A percentile compares a stretch with the other conserved stretches of the same genome.
Conservation (phyloP, 1,140 invertebrate species). For the Lithobius niger region DNA sequence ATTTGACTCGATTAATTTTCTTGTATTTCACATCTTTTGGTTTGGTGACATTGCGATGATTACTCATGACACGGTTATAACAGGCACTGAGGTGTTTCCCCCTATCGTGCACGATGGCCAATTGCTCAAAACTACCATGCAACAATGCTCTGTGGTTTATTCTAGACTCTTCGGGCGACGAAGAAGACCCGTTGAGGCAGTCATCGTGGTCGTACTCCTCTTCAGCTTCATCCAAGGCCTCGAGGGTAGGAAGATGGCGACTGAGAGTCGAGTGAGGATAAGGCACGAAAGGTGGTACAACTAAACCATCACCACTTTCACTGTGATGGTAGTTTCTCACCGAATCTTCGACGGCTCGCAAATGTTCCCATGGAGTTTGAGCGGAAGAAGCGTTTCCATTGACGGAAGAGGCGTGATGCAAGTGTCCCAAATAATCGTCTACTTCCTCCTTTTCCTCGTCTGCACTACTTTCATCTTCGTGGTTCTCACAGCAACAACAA, state of each 20-base stretch:
- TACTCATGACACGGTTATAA: constrained; percentile 76
- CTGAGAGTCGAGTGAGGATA: not conserved
- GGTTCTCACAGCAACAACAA: too few species aligned
- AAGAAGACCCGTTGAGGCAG: too few species aligned
- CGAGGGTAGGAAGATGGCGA: not conserved
- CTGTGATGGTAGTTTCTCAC: not conserved
- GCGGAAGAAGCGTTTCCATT: not conserved
- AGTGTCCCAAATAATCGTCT: too few species aligned
- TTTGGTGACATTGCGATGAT: constrained; percentile 74
- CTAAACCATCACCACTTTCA: not conserved
- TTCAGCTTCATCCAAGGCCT: not conserved
- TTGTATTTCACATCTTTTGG: constrained; percentile 83
- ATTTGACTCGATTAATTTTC: constrained; percentile 76
- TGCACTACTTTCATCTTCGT: too few species aligned
- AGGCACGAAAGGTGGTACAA: not conserved
- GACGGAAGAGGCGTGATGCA: too few species aligned
- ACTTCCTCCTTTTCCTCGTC: too few species aligned
- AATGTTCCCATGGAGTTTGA: not conserved
- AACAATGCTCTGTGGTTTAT: not conserved
- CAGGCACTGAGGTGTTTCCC: not conserved
- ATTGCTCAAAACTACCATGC: not conserved
- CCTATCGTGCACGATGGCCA: not conserved
- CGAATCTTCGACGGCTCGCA: not conserved
- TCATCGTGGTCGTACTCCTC: constrained; percentile 1
- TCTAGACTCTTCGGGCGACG: not conserved